phyloP scores from a whole-genome alignment of 2,797 vertebrate genomes.

The Pipistrellus nathusii region DNA sequence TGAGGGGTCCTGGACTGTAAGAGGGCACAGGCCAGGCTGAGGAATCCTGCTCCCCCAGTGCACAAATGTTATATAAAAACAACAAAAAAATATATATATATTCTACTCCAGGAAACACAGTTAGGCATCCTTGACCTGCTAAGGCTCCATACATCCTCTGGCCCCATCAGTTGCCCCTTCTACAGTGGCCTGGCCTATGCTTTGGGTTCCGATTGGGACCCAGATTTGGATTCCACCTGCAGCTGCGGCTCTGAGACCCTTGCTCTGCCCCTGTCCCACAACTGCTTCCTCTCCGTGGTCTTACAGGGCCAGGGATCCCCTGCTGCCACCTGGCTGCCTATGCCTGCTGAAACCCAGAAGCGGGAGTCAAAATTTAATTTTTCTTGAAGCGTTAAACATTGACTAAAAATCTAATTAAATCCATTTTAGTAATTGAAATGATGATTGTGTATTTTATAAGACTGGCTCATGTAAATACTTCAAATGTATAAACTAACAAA shows the following conservation, averaged over 20 bases:
- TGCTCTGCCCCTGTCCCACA: too few species aligned
- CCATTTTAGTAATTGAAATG: not conserved
- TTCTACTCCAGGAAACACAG: slow-evolving; percentile 92
- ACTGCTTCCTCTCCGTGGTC: not conserved
- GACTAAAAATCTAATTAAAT: slow-evolving; percentile 12
- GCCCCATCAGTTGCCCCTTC: too few species aligned
- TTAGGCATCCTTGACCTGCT: slow-evolving; percentile 88
- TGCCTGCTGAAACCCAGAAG: not conserved
- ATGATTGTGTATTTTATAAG: not conserved
- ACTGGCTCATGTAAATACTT: not conserved
- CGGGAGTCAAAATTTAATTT: not conserved
- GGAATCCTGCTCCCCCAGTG: too few species aligned
- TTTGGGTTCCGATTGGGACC: not conserved
- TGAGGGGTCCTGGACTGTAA: too few species aligned
- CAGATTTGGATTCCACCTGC: not conserved
- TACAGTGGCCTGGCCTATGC: not conserved
- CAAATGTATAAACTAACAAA: not conserved
- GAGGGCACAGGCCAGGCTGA: too few species aligned
- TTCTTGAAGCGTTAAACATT: slow-evolving; percentile 19
- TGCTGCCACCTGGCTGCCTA: too few species aligned
- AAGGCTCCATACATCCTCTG: not conserved
- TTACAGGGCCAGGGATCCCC: not conserved
- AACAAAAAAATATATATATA: too few species aligned
- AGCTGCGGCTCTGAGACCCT: not conserved
- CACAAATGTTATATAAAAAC: too few species aligned